Base-by-base conservation (phyloP, 2,113 vertebrate species). In the Regulus satrapa region DNA sequence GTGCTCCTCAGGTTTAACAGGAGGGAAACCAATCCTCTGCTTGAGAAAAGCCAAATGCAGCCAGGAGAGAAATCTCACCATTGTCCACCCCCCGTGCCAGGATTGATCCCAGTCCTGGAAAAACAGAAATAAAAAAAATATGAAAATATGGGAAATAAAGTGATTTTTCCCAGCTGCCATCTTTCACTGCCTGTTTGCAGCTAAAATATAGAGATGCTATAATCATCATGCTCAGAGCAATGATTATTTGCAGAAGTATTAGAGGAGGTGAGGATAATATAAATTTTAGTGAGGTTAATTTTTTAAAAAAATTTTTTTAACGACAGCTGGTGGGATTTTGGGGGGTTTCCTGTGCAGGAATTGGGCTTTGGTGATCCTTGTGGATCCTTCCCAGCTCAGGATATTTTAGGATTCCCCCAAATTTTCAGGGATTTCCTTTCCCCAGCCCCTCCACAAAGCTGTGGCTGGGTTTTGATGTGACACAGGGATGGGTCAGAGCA, bases 1-100 rank as follows among this genome's bases (percentile, higher is more conserved):
- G 25, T 1, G 0, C 5, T 17, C 6, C 21, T 56, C 8, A 6
- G n/a, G 6, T 10, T 69, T 18, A 16, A 9, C 19, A 12, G 3
- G 20, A 17, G 45, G 26, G 14, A 43, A 64, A 28, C 3, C 5
- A 36, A 41, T 8, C 48, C 25, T 51, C 15, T 18, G 8, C 3
- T 5, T 18, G 62, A 17, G 17, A 8, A 26, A 46, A 56, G 45
- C 43, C 4, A 84, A 82, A 4, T 7, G 26, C 24, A 14, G 15
- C 38, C 32, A 28, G 55, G 31, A 12, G 14, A 26, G 31, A 52
- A 56, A n/a, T 34, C 8, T 41, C 3, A 0, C 25, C 34, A 18
- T 52, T 32, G 8, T 9, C 36, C 49, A 18, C 19, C 19, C 13
- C 3, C 31, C 18, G n/a, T 9, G 46, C 61, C 24, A 18, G 38